These are phyloP conservation scores for Macrosoma leucophasiata DNA, from an alignment of 2,888 invertebrate species.

Conservation along the genomic window DNA sequence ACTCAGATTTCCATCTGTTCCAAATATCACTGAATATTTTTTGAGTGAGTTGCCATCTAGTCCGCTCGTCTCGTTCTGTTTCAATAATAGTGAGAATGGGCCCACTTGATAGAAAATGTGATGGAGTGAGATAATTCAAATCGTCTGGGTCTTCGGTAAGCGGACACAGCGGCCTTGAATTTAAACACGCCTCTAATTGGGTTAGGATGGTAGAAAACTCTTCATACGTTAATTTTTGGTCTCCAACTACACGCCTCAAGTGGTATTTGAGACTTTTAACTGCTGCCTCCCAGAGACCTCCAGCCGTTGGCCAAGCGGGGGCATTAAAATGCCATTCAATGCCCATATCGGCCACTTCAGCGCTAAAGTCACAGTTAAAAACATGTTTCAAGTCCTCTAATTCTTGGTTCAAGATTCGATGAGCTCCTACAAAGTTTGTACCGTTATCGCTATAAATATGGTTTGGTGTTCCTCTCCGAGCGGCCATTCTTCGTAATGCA, in stretches of 20 bases:
- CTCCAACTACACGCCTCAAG: constrained; percentile 11
- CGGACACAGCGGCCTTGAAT: constrained; percentile 18
- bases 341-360: background rate
- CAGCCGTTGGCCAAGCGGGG: constrained; percentile 20
- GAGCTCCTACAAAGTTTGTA: constrained; percentile 27
- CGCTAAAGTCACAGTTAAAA: constrained; percentile 6
- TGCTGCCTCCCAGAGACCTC: constrained; percentile 26
- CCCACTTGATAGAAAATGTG: constrained; percentile 12
- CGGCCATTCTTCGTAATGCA: constrained; percentile 27
- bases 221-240: constrained; percentile 14
- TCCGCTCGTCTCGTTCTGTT: constrained; percentile 11
- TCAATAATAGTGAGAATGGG: constrained; percentile 8
- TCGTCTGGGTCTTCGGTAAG: constrained; percentile 14
- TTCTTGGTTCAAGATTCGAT: constrained; percentile 17
- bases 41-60: constrained; percentile 13
- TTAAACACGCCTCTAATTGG: constrained; percentile 22
- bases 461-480: constrained; percentile 25
- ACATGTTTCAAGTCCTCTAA: constrained; percentile 7
- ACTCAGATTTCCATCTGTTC: constrained; percentile 6
- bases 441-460: constrained; percentile 30
- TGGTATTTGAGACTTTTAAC: constrained; percentile 25
- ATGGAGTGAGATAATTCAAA: constrained; percentile 10
- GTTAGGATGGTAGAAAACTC: constrained; percentile 12
- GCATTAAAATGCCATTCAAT: constrained; percentile 24
- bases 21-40: constrained; percentile 8